These are phyloP conservation scores for Piezodorus guildinii DNA, from an alignment of 1,140 invertebrate species.

Conservation along the genomic window DNA sequence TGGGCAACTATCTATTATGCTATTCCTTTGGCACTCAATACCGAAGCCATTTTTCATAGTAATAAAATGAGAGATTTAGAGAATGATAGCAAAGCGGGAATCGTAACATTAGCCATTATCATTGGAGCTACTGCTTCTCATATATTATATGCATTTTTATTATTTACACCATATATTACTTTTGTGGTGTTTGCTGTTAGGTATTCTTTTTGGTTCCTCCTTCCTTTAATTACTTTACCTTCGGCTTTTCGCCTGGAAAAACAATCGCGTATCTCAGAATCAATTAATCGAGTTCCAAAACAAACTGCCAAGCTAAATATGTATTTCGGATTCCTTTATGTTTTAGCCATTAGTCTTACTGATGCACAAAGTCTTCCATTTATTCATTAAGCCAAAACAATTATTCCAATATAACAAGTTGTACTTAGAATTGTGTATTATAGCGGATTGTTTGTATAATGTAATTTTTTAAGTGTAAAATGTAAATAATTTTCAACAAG, in stretches of 20 bases:
- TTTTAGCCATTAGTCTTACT: slow-evolving; percentile 52
- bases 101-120: slow-evolving; percentile 79
- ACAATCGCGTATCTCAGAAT: slow-evolving; percentile 64
- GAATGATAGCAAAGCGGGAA: slow-evolving; percentile 30
- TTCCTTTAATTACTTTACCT: slow-evolving; percentile 76
- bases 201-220: slow-evolving; percentile 73
- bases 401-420: neutral
- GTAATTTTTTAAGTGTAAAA: neutral
- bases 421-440: slow-evolving; percentile 7
- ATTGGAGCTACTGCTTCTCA: slow-evolving; percentile 84
- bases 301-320: slow-evolving; percentile 84
- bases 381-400: slow-evolving; percentile 22
- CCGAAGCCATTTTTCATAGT: slow-evolving; percentile 87
- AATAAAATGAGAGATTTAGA: slow-evolving; percentile 82
- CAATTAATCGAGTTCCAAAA: slow-evolving; percentile 68
- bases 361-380: slow-evolving; percentile 30
- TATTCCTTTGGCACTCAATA: slow-evolving; percentile 83
- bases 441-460: slow-evolving; percentile 9
- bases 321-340: slow-evolving; percentile 79
- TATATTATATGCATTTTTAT: slow-evolving; percentile 75
- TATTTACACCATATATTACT: slow-evolving; percentile 84
- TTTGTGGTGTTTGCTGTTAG: slow-evolving; percentile 73
- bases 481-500: slow-evolving; percentile 4
- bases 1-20: slow-evolving; percentile 85
- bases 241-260: slow-evolving; percentile 83